A percentile compares a stretch with the other conserved stretches of the same genome.
phyloP scores from a whole-genome alignment of 2,888 invertebrate genomes.

The Sicus ferrugineus region DNA sequence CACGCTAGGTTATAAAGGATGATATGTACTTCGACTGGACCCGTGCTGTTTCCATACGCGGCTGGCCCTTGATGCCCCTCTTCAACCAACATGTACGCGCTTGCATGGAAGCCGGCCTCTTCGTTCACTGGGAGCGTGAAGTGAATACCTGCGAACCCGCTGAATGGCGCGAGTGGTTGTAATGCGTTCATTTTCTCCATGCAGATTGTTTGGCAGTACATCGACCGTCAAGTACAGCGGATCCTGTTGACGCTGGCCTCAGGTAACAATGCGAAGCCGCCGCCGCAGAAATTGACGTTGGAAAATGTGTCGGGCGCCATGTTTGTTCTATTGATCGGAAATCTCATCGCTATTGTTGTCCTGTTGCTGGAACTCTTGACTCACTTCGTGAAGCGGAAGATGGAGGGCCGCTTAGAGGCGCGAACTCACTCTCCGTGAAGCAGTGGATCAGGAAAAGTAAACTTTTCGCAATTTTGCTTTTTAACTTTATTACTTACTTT shows the following conservation, averaged over 20 bases:
- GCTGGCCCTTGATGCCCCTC: slow-evolving; percentile 58
- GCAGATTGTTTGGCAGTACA: slow-evolving; percentile 48
- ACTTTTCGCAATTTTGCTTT: too few species aligned
- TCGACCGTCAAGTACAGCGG: slow-evolving; percentile 54
- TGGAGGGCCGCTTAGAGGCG: too few species aligned
- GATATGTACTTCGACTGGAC: slow-evolving; percentile 62
- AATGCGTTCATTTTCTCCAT: neutral
- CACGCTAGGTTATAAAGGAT: slow-evolving; percentile 54
- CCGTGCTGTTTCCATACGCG: slow-evolving; percentile 56
- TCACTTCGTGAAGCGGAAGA: neutral
- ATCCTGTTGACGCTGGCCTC: slow-evolving; percentile 48
- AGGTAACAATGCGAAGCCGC: slow-evolving; percentile 48
- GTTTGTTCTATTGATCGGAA: slow-evolving; percentile 55
- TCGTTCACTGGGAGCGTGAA: slow-evolving; percentile 56
- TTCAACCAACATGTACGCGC: slow-evolving; percentile 54
- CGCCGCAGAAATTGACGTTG: slow-evolving; percentile 52
- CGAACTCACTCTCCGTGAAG: too few species aligned
- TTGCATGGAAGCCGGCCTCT: slow-evolving; percentile 58
- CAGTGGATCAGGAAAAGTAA: too few species aligned
- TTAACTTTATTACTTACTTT: too few species aligned
- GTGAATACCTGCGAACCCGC: slow-evolving; percentile 44
- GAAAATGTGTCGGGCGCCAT: slow-evolving; percentile 58
- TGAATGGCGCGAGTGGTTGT: neutral
- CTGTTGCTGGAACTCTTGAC: slow-evolving; percentile 49
- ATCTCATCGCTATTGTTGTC: slow-evolving; percentile 46